These are phyloP conservation scores for Paracyclopina nana DNA, from an alignment of 1,140 invertebrate genomes.

Conservation along the genomic window DNA sequence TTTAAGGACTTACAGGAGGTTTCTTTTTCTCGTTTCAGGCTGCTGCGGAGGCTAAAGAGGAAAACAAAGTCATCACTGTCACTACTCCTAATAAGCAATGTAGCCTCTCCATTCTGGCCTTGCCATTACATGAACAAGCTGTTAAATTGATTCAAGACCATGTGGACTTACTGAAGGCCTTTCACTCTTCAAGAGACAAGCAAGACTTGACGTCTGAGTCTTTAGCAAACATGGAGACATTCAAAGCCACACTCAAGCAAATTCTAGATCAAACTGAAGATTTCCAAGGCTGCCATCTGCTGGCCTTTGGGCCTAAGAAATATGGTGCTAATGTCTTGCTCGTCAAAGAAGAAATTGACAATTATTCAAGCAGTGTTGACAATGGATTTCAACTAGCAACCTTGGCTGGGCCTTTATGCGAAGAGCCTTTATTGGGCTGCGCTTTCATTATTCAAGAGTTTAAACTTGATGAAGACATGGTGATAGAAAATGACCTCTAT, in stretches of 20 bases:
- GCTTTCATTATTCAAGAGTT: conserved; percentile 62
- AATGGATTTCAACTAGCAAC: conserved; percentile 88
- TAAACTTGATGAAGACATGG: conserved; percentile 24
- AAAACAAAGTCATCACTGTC: neutral
- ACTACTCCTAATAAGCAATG: neutral
- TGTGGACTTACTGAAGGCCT: conserved; percentile 25
- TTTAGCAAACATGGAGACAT: no score
- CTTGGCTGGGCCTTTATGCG: conserved; percentile 69
- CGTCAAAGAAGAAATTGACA: neutral
- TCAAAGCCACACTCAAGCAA: no score
- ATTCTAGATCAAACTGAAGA: no score
- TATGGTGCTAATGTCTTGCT: no score
- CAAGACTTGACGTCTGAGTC: no score
- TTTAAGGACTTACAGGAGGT: no score
- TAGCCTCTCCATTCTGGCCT: neutral
- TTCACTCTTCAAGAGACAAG: no score
- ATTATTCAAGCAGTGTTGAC: conserved; percentile 58
- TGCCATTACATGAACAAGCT: conserved; percentile 24
- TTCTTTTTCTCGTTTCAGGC: no score
- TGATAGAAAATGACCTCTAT: conserved; percentile 14
- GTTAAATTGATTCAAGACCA: conserved; percentile 19
- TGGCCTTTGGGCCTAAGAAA: no score
- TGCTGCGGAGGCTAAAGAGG: neutral
- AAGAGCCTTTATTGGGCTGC: conserved; percentile 87
- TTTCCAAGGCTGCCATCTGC: no score